phyloP scores from a whole-genome alignment of 37 sponge, comb jelly and placozoan species.

The Bolinopsis microptera region DNA sequence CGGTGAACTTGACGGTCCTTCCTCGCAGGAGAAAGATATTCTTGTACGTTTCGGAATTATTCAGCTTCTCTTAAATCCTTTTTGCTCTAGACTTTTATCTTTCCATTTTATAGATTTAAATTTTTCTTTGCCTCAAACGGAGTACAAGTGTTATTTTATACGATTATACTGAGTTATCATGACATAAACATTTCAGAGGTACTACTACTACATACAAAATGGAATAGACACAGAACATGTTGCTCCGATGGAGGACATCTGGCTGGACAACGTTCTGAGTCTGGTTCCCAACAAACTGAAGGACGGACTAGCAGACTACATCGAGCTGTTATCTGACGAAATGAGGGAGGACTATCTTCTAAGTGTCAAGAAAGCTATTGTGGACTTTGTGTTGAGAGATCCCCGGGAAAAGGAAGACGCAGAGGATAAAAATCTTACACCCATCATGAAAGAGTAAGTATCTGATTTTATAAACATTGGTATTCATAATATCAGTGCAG shows the following conservation, averaged over 20 bases:
- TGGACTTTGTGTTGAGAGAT: conserved; percentile 97
- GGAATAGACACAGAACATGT: conserved; percentile 97
- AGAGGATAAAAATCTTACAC: conserved; percentile 31
- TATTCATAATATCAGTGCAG: too few species aligned
- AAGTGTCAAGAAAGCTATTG: conserved; percentile 96
- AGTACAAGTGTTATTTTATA: too few species aligned
- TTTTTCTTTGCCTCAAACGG: too few species aligned
- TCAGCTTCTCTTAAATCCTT: too few species aligned
- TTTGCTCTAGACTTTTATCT: background rate
- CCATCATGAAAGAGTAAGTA: conserved; percentile 77
- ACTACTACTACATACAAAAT: conserved; percentile 96
- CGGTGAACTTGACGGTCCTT: conserved; percentile 68
- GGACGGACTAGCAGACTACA: conserved; percentile 66
- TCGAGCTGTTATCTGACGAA: conserved; percentile 88
- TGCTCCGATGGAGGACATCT: conserved; percentile 96
- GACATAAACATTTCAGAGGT: too few species aligned
- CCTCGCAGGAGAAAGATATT: conserved; percentile 80
- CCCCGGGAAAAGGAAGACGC: conserved; percentile 77
- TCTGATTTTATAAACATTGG: too few species aligned
- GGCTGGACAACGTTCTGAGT: conserved; percentile 77
- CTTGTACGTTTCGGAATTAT: conserved; percentile 71
- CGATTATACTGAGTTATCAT: too few species aligned
- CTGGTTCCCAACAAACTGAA: conserved; percentile 69
- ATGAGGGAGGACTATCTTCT: conserved; percentile 96
- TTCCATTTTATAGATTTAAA: background rate